Percentiles rank a stretch among this genome's conserved stretches.
phyloP scores from a whole-genome alignment of 1,140 invertebrate species.

The Sminthurinus signatus region DNA sequence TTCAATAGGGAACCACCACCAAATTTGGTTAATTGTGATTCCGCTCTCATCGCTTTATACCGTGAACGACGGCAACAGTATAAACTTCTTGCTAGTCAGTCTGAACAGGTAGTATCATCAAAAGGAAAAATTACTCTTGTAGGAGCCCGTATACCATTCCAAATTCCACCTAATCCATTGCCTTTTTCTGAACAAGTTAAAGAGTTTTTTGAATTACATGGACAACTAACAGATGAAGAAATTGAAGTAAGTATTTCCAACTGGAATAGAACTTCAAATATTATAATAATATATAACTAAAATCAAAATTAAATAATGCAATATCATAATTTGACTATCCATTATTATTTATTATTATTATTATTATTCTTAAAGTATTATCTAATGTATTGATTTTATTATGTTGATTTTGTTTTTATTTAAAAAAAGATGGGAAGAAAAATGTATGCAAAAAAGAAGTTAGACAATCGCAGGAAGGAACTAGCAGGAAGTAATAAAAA shows the following conservation, averaged over 20 bases:
- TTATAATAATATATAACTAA: too few relatives aligned
- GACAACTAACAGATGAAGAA: conserved; percentile 17
- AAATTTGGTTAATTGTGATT: conserved; percentile 29
- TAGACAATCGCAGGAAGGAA: conserved; percentile 1
- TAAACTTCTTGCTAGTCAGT: conserved; percentile 38
- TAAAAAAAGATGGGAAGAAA: too few relatives aligned
- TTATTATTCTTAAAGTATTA: too few relatives aligned
- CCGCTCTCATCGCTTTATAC: conserved; percentile 23
- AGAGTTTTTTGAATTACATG: conserved; percentile 21
- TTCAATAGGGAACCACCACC: conserved; percentile 27
- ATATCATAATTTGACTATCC: too few relatives aligned
- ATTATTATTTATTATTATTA: too few relatives aligned
- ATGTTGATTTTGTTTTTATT: too few relatives aligned
- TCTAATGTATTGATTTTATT: too few relatives aligned
- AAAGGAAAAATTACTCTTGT: conserved; percentile 26
- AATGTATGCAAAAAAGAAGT: not conserved
- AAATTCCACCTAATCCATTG: conserved; percentile 34
- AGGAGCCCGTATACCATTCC: not conserved
- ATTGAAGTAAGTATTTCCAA: conserved; percentile 31
- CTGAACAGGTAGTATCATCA: conserved; percentile 33
- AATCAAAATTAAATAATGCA: too few relatives aligned
- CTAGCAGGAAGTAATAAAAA: conserved; percentile 12
- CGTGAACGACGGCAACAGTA: conserved; percentile 1
- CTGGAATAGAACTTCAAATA: not conserved
- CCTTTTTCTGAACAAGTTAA: conserved; percentile 21